Evolutionary conservation across 2,113 vertebrate species (phyloP).

Genomic region (Syngnathus floridae): DNA sequence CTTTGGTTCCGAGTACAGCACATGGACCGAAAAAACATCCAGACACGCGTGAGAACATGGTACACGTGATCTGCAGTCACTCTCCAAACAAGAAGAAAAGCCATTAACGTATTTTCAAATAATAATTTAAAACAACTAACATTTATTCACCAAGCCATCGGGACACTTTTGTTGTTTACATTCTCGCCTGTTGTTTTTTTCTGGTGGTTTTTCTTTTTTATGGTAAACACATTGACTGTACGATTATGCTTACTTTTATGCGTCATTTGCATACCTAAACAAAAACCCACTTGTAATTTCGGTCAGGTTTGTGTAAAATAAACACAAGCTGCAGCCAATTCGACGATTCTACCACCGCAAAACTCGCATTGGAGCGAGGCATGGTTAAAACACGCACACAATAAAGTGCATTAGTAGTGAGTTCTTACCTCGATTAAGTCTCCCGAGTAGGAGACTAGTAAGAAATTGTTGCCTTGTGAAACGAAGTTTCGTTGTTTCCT

Average conservation of each 20-base stretch:
- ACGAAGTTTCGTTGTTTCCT: neutral
- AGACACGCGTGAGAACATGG: constrained; percentile 44
- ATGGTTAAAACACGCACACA: fast-evolving
- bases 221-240: neutral
- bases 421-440: constrained; percentile 55
- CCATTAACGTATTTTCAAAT: neutral
- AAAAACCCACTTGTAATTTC: neutral
- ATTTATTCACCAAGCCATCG: neutral
- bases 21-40: constrained; percentile 34
- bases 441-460: constrained; percentile 31
- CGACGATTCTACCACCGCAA: neutral
- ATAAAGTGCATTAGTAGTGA: neutral
- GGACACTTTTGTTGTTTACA: neutral
- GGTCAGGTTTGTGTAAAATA: neutral
- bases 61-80: constrained; percentile 62
- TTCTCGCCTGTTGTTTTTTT: too few relatives aligned
- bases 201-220: neutral
- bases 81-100: constrained; percentile 42
- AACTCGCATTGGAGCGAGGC: neutral
- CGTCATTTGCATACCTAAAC: too few relatives aligned
- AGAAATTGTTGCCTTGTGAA: constrained; percentile 1
- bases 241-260: neutral
- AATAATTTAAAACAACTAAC: neutral
- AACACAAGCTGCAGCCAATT: neutral
- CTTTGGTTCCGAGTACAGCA: constrained; percentile 40